Evolutionary conservation across 2,797 vertebrate species (phyloP).

Genomic region (Sebastes steindachneri): DNA sequence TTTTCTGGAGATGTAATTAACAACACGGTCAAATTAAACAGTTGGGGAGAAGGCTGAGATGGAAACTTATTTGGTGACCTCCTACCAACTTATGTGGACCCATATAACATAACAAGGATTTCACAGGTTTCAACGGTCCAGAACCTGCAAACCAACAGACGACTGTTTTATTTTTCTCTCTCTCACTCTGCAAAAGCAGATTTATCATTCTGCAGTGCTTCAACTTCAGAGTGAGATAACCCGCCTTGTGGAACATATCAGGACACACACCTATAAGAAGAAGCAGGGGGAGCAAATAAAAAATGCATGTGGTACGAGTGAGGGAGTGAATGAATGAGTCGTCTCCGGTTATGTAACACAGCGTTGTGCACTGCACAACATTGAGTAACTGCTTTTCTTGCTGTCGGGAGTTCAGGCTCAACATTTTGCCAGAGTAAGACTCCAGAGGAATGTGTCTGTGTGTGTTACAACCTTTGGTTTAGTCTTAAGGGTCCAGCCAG

Average conservation of each 20-base stretch:
- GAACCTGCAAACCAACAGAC: not conserved
- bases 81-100: not conserved
- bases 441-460: conserved; percentile 21
- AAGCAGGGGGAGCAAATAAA: conserved; percentile 12
- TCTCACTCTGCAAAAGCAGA: not conserved
- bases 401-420: conserved; percentile 2
- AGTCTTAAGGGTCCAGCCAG: not conserved
- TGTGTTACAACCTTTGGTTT: conserved; percentile 18
- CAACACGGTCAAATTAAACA: not conserved
- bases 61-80: not conserved
- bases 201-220: not conserved
- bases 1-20: not conserved
- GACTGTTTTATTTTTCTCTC: not conserved
- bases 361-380: conserved; percentile 42
- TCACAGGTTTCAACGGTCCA: not conserved
- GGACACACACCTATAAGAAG: not conserved
- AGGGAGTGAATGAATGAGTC: conserved; percentile 51
- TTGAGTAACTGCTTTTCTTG: conserved; percentile 43
- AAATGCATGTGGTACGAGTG: conserved; percentile 35
- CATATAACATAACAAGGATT: not conserved
- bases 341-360: conserved; percentile 55
- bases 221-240: not conserved
- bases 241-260: not conserved
- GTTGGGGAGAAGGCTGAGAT: not conserved
- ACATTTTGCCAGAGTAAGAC: conserved; percentile 41